Base-by-base conservation (phyloP, 2,888 invertebrate species). In the Troides oblongomaculatus region DNA sequence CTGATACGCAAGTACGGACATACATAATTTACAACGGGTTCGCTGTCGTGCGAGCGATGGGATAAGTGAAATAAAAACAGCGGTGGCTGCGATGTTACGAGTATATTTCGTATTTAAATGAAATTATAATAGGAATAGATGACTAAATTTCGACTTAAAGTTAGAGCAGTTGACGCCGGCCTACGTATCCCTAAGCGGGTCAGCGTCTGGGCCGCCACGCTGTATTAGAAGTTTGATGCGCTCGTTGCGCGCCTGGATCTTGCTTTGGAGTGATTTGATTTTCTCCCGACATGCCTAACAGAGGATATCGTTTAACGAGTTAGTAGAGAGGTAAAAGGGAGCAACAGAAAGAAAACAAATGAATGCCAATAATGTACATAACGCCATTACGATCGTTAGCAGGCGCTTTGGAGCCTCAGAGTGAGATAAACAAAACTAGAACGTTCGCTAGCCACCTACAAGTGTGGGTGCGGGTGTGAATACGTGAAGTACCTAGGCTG, bases 191-290 rank as follows among this genome's bases (percentile, higher is more conserved):
- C 84, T 83, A 74, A 95, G 94, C 85, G 95, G 94, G 82, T 96
- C 96, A 85, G 95, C 94, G 91, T 97, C 96, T 79, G 97, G 97
- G 81, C 95, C 95, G 92, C 97, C 97, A 86, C 97, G 96, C 93
- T 97, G 96, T 87, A 96, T 94, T 83, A 98, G 93, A 80, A 97
- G 93, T 91, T 97, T 97, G 85, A 97, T 96, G 85, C 97, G 96
- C 93, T 98, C 97, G 88, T 95, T 95, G 78, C 97, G 96, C 92
- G 97, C 96, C 84, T 95, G 94, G 84, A 98, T 96, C 94, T 97
- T 97, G 93, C 95, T 96, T 91, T 97, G 97, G 85, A 98, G 94
- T 87, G 95, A 94, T 88, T 96, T 96, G 82, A 97, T 95, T 92
- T 95, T 95, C 92, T 97, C 97, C 88, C 96, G 96, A 94, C 95